Evolutionary conservation across 2,797 vertebrate species (phyloP), one percentile per base, ranked within the genome.

Genomic region (Myotis daubentonii): DNA sequence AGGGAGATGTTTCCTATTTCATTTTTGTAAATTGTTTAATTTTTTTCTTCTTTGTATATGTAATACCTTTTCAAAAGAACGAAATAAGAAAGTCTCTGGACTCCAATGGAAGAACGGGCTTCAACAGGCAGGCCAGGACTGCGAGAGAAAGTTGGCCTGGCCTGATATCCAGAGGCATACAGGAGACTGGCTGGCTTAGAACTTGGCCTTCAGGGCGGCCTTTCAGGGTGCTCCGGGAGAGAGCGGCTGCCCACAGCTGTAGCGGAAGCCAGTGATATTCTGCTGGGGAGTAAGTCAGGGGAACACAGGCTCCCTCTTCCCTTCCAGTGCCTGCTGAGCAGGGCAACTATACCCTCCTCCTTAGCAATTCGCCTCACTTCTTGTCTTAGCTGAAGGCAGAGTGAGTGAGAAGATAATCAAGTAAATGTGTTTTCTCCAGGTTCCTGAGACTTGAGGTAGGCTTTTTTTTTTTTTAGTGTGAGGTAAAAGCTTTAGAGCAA

Each of bases 1-100:
- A 79, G 49, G 49, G 22, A 76, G 16, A 49, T 44, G 33, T 30
- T 87, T 91, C 33, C 22, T 66, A 68, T 49, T 78, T 82, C 62
- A 44, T 16, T 30, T 65, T 83, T 91, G 65, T 15, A 65, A 75
- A 72, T 3, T 12, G 23, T 78, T 87, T 44, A 3, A 10, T 65
- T 41, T 30, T 53, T 22, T 25, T 28, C 7, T 57, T 22, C 17
- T 53, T 20, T 51, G 25, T 79, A 13, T 84, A 57, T 89, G 10
- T 49, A 82, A 62, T 28, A 78, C 8, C 19, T 78, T 94, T 78
- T 33, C 25, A 41, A 95, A 91, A 55, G 79, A 89, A 55, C 28
- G 41, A 71, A 71, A 41, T 28, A 62, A 30, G 13, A 70, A 87
- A 41, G 44, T 71, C 25, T 85, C 76, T 55, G 44, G 85, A 62